Evolutionary conservation across 2,113 vertebrate species (phyloP).

Genomic region (Eulemur rufifrons): DNA sequence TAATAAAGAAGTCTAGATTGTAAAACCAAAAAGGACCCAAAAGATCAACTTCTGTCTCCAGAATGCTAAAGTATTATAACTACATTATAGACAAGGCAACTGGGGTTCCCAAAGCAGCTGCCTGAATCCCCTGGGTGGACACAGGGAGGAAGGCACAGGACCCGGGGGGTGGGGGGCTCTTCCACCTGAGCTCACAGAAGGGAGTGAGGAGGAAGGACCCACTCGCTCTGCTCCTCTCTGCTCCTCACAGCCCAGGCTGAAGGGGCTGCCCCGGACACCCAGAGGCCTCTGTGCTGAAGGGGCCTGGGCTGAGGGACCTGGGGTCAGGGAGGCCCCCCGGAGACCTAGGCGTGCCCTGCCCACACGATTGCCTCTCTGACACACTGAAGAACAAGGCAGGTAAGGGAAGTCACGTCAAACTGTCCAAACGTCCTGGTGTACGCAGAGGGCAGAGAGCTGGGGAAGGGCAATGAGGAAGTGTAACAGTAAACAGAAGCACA

Average conservation of each 20-base stretch:
- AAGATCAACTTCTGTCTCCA: neutral
- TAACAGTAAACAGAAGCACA: neutral
- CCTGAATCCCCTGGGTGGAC: neutral
- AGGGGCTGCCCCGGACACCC: neutral
- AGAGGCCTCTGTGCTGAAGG: too few species aligned
- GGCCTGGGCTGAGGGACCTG: neutral
- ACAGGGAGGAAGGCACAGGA: neutral
- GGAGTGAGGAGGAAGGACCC: neutral
- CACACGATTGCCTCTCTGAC: neutral
- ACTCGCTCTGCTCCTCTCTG: neutral
- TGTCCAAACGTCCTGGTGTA: neutral
- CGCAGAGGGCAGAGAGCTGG: neutral
- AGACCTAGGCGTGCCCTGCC: neutral
- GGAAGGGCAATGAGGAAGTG: neutral
- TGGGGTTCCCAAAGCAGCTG: neutral
- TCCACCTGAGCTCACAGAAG: neutral
- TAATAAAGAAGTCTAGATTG: neutral
- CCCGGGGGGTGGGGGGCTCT: too few species aligned
- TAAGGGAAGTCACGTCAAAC: neutral
- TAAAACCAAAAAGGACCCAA: neutral
- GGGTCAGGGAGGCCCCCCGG: neutral
- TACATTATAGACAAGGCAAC: neutral
- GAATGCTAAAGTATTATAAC: neutral
- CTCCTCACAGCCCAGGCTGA: neutral
- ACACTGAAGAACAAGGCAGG: neutral